Base-by-base conservation (phyloP, 2,113 vertebrate species). In the Microtus oregoni region DNA sequence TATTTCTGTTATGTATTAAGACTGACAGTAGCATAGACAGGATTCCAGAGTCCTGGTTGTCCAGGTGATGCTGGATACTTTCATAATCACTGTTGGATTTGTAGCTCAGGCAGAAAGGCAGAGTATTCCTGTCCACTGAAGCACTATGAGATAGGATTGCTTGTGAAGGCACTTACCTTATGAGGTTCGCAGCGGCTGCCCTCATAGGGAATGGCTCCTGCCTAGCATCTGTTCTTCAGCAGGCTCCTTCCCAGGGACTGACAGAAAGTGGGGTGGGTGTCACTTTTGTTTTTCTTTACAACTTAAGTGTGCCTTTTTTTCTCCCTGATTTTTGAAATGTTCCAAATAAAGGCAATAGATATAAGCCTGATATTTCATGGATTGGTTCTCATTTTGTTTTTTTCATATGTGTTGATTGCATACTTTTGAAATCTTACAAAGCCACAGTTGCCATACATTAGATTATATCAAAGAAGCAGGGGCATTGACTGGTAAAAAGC, bases 401-500 rank as follows among this genome's bases (percentile, higher is more conserved):
- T n/a, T 86, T 58, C 15, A 82, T 28, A 6, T 0, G 4, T 61
- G 70, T 77, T 76, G 83, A 83, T 30, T 19, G 75, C 7, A 58
- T 2, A 67, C 70, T 77, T 50, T 30, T 77, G 63, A 20, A 52
- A 61, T 28, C 76, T 41, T 17, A 7, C 9, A 24, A 26, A 35
- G 30, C 38, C 20, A 50, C 10, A n/a, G 12, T 65, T 20, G 3
- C 41, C 65, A 30, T 47, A 1, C 30, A 10, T 32, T 30, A 22
- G 24, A 19, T 61, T 19, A 20, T 58, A 6, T 63, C 32, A 15
- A 55, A 70, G 50, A 81, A 86, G 1, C 5, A 13, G 75, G 30
- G 15, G 4, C 0, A 5, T 28, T 38, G 73, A 0, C 10, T 32
- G 68, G 65, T 26, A 3, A 0, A 0, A 0, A 15, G 19, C 35